Evolutionary conservation across 2,888 invertebrate species (phyloP).

Genomic region (Petrolisthes cinctipes): DNA sequence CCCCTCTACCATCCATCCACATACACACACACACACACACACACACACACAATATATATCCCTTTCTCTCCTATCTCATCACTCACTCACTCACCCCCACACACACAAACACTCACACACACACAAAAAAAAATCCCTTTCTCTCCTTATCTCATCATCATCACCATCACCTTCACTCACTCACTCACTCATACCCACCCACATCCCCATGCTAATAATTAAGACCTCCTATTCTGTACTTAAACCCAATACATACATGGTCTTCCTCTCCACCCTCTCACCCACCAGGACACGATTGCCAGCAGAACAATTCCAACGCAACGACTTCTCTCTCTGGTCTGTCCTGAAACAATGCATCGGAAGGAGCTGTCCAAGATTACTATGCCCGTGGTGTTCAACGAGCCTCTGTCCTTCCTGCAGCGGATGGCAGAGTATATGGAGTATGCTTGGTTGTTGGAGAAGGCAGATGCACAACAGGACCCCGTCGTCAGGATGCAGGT

Average conservation of each 20-base stretch:
- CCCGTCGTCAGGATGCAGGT: slow-evolving; percentile 87
- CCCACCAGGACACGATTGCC: slow-evolving; percentile 69
- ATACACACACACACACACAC: slow-evolving; percentile 8
- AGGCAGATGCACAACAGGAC: slow-evolving; percentile 83
- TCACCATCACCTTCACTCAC: background rate
- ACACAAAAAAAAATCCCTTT: background rate
- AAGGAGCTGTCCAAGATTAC: slow-evolving; percentile 95
- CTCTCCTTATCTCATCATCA: background rate
- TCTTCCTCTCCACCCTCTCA: background rate
- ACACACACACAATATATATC: background rate
- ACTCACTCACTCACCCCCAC: background rate
- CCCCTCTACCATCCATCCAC: background rate
- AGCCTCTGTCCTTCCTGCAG: slow-evolving; percentile 94
- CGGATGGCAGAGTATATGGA: slow-evolving; percentile 95
- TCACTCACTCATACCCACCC: background rate
- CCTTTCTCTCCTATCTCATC: background rate
- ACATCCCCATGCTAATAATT: background rate
- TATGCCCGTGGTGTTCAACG: slow-evolving; percentile 97
- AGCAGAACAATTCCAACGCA: slow-evolving; percentile 72
- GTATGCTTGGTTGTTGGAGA: slow-evolving; percentile 82
- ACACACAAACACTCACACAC: background rate
- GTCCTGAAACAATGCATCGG: slow-evolving; percentile 90
- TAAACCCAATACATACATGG: too few relatives aligned
- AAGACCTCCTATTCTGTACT: too few relatives aligned
- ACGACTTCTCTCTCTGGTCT: slow-evolving; percentile 90